Base-by-base conservation (phyloP, 2,888 invertebrate species). In the Drosophila paramelanica region DNA sequence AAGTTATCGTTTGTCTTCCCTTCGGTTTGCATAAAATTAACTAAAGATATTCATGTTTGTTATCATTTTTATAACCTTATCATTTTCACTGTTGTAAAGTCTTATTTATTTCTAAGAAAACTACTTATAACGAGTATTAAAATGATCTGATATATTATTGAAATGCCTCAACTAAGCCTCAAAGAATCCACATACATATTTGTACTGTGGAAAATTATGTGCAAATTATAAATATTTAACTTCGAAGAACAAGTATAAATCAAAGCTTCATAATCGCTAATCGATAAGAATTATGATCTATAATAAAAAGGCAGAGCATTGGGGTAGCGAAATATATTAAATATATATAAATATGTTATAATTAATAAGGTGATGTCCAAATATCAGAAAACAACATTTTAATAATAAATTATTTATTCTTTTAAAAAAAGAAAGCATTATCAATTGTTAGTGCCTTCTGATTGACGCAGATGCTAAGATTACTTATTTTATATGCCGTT, bases 391-490 rank as follows among this genome's bases (percentile, higher is more conserved):
- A 33, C 4, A 4, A 36, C 3, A 36, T 13, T 5, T 36, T 36
- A 5, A 36, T 36, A 41, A 41, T 13, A 13, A 13, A 45, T 17
- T 14, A 23, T 17, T 13, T 11, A 4, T 11, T n/a, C 20, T 11
- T 11, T 11, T n/a, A 1, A 42, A 4, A 45, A 13, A 38, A 8
- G 55, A 45, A 55, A 55, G 45, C 17, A 25, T 36, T 8, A 14
- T 25, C 25, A 45, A 45, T 49, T 57, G 39, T n/a, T 23, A 11
- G 8, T n/a, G 3, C 33, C 11, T 49, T 55, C 20, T 38, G 31
- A 57, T 61, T 74, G 74, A 74, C 71, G 74, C 66, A 74, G 53
- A 53, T 69, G 6, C n/a, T 4, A 14, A 38, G 25, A 10, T 13
- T 47, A 33, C 33, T 52, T 17, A 71, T 64, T 75, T 33, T n/a